Base-by-base conservation (phyloP, 2,113 vertebrate genomes). In the Ovibos moschatus region DNA sequence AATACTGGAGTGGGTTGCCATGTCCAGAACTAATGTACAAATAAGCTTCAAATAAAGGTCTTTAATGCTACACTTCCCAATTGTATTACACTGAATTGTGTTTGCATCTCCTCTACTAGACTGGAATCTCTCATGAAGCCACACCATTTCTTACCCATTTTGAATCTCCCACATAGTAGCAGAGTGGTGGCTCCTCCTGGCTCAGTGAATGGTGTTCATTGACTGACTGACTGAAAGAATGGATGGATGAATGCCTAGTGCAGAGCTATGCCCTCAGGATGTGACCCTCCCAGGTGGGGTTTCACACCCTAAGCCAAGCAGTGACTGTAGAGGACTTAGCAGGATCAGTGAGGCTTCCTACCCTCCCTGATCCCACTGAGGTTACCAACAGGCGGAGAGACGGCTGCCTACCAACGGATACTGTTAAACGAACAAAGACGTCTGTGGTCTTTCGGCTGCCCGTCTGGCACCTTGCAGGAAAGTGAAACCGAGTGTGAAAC, bases 391-490 rank as follows among this genome's bases (percentile, higher is more conserved):
- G 87, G 91, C 40, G 0, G n/a, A 30, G 47, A 91, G 51, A 58
- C 47, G 36, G 67, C 92, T 93, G 94, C 79, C 74, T 60, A 25
- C 81, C 71, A 76, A 92, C n/a, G 1, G 4, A 67, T 25, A 57
- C 97, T 71, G 87, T 81, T 81, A 95, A 83, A 87, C 30, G 95
- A 98, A 98, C 97, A 97, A 97, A 97, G 95, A 89, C 36, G 89
- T 79, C 94, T 94, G 97, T 36, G 96, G 97, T 93, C 86, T 97
- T 71, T 23, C 62, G 97, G 50, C 90, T 91, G 91, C 93, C 94
- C 25, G 83, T 96, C 97, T 98, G 98, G 98, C 98, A 97, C 97
- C 95, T 97, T 81, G 83, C 53, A 94, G 91, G 85, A 96, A 98
- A 95, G 94, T 96, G 97, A 97, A 98, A 89, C 79, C 62, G 2